These are phyloP conservation scores for Psilopsiagon aurifrons DNA, from an alignment of 2,113 vertebrate species.

Conservation along the genomic window DNA sequence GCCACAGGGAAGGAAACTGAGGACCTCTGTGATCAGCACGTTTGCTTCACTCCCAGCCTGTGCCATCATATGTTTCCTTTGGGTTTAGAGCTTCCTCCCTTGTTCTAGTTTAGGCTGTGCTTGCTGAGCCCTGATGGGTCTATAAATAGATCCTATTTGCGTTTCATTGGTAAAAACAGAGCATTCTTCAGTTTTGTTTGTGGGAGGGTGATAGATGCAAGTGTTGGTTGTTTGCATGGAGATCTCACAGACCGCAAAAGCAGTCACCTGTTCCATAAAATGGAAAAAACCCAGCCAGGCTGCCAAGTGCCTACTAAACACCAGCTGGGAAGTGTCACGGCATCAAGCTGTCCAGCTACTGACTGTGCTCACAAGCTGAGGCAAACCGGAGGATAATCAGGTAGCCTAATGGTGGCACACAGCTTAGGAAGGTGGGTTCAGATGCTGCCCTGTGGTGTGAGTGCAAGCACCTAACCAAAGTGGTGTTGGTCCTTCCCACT, in stretches of 20 bases:
- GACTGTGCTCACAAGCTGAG: not conserved
- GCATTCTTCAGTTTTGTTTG: not conserved
- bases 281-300: not conserved
- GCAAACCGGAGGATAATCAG: not conserved
- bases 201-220: not conserved
- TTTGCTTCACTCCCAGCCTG: not conserved
- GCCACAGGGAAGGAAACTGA: not conserved
- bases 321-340: slow-evolving; percentile 37
- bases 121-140: not conserved
- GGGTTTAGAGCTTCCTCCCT: not conserved
- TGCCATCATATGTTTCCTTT: not conserved
- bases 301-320: slow-evolving; percentile 36
- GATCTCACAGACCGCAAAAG: slow-evolving; percentile 12
- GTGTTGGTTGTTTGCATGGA: not conserved
- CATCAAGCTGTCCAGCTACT: not conserved
- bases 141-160: not conserved
- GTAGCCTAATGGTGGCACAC: fast-evolving
- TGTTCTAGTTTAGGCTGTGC: not conserved
- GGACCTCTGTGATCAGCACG: not conserved
- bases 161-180: not conserved
- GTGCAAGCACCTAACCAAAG: not conserved
- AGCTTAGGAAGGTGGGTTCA: not conserved
- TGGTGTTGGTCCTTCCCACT: not conserved
- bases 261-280: slow-evolving; percentile 33
- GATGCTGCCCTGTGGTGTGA: not conserved